A percentile compares a stretch with the other conserved stretches of the same genome.
These are phyloP conservation scores for Crypturellus undulatus DNA, from an alignment of 2,113 vertebrate genomes.

Conservation along the genomic window DNA sequence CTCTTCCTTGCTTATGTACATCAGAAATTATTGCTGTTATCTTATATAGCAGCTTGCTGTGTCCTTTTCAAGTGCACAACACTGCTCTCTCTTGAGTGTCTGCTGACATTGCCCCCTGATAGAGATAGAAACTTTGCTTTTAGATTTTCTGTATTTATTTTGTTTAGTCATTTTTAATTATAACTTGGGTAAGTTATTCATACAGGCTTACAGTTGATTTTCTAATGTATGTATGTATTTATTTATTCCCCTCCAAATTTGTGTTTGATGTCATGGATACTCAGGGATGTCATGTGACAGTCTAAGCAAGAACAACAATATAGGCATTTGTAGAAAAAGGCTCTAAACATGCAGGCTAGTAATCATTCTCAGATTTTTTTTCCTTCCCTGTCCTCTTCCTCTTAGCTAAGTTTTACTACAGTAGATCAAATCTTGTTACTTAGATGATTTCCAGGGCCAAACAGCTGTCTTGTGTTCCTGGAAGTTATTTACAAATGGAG, in stretches of 20 bases:
- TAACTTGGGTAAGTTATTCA: neutral
- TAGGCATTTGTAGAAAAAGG: neutral
- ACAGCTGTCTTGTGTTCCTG: neutral
- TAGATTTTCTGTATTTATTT: neutral
- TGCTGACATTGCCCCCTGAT: neutral
- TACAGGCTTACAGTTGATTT: neutral
- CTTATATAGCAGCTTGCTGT: conserved; percentile 50
- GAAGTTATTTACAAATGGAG: neutral
- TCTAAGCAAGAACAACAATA: neutral
- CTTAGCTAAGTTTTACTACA: neutral
- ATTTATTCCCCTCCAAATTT: neutral
- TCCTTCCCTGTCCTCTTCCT: neutral
- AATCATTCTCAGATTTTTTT: neutral
- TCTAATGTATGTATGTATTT: neutral
- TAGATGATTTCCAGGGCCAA: neutral
- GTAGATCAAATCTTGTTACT: neutral
- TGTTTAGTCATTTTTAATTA: neutral
- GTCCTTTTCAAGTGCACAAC: conserved; percentile 15
- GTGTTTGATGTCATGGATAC: neutral
- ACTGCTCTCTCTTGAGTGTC: neutral
- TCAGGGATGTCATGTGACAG: neutral
- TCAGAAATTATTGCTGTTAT: conserved; percentile 58
- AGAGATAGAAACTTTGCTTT: neutral
- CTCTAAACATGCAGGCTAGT: neutral
- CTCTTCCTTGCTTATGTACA: neutral